Percentiles rank a stretch among this genome's conserved stretches.
phyloP scores from a whole-genome alignment of 2,797 vertebrate species.

The Psittacula echo region DNA sequence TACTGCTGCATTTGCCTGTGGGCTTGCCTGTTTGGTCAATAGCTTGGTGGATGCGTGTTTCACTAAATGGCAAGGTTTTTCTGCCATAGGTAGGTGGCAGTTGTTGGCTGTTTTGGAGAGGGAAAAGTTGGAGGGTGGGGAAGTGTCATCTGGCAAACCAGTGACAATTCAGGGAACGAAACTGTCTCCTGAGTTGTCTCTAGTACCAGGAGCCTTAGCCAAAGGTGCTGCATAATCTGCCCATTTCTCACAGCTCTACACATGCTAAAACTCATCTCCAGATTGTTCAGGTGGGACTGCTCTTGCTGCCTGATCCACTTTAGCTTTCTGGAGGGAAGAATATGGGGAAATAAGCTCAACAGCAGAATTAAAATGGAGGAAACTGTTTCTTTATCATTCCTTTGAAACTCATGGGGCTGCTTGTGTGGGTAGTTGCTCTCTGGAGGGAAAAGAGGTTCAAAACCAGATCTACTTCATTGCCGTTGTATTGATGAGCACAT shows the following conservation, averaged over 20 bases:
- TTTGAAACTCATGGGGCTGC: neutral
- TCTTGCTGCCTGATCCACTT: neutral
- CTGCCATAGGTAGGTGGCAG: neutral
- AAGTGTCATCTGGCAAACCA: neutral
- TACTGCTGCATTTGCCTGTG: neutral
- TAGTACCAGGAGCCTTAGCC: neutral
- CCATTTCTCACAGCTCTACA: neutral
- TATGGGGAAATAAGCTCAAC: neutral
- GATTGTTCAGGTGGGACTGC: neutral
- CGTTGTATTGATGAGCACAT: neutral
- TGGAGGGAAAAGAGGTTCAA: neutral
- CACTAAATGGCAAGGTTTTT: neutral
- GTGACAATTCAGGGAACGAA: neutral
- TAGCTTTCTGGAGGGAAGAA: neutral
- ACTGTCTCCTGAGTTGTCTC: neutral
- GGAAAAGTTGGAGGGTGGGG: neutral
- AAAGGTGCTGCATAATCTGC: neutral
- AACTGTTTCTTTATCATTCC: neutral
- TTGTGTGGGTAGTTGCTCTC: neutral
- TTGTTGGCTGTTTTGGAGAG: neutral
- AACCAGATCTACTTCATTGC: neutral
- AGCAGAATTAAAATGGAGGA: neutral
- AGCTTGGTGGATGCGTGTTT: accelerated
- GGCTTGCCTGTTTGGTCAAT: neutral
- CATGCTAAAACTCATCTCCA: neutral